Percentiles rank a stretch among this genome's conserved stretches.
phyloP scores from a whole-genome alignment of 92 coral and sea anemone genomes.

The Porites divaricata region DNA sequence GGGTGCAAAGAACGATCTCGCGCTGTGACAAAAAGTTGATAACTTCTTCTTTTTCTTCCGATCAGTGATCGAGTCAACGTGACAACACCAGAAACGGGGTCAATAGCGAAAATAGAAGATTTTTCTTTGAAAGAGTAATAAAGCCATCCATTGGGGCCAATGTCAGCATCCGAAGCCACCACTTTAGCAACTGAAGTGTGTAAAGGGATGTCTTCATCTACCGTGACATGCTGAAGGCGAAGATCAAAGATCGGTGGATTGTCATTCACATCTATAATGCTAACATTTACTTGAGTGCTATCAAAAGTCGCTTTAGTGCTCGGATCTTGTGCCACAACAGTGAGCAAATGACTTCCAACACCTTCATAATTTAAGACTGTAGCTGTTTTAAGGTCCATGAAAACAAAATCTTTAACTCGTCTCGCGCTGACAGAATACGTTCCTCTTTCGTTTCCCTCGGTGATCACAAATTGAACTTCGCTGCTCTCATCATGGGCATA shows the following conservation, averaged over 20 bases:
- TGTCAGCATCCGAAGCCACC: slow-evolving; percentile 81
- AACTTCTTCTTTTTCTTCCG: slow-evolving; percentile 39
- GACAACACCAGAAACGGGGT: slow-evolving; percentile 87
- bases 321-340: slow-evolving; percentile 76
- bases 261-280: slow-evolving; percentile 77
- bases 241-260: slow-evolving; percentile 76
- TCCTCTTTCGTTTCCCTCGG: slow-evolving; percentile 60
- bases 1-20: slow-evolving; percentile 72
- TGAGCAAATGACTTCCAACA: slow-evolving; percentile 60
- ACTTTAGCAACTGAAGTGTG: slow-evolving; percentile 82
- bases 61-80: slow-evolving; percentile 77
- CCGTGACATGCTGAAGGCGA: slow-evolving; percentile 57
- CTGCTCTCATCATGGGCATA: slow-evolving; percentile 65
- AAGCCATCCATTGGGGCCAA: slow-evolving; percentile 82
- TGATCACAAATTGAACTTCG: slow-evolving; percentile 70
- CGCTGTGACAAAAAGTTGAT: slow-evolving; percentile 67
- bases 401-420: slow-evolving; percentile 78
- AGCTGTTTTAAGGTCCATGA: slow-evolving; percentile 77
- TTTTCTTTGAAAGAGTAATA: slow-evolving; percentile 77
- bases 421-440: slow-evolving; percentile 70
- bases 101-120: slow-evolving; percentile 79
- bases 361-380: slow-evolving; percentile 77
- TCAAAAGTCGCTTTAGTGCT: slow-evolving; percentile 72
- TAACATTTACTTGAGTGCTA: slow-evolving; percentile 77
- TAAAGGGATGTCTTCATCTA: slow-evolving; percentile 81